A percentile compares a stretch with the other conserved stretches of the same genome.
These are phyloP conservation scores for Strix aluco DNA, from an alignment of 2,113 vertebrate species.

Conservation along the genomic window DNA sequence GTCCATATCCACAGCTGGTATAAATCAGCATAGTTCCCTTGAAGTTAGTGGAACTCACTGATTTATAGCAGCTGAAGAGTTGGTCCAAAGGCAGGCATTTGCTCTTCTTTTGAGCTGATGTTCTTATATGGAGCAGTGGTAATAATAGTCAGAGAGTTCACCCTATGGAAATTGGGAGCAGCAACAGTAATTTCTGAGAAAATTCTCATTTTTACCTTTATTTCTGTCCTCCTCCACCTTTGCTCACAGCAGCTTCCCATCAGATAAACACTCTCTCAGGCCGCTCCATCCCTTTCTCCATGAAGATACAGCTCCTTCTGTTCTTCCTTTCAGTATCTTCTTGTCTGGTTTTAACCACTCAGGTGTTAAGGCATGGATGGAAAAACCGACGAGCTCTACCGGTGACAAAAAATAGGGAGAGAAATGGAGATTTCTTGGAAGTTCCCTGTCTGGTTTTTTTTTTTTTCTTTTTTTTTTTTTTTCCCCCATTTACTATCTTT, in stretches of 20 bases:
- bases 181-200: not conserved
- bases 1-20: not conserved
- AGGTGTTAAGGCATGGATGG: not conserved
- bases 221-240: not conserved
- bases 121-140: not conserved
- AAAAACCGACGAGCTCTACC: not conserved
- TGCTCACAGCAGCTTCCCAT: not conserved
- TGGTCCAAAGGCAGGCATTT: not conserved
- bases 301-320: fast-evolving
- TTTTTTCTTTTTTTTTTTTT: not conserved
- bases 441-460: not conserved
- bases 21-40: not conserved
- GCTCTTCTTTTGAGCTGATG: not conserved
- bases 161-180: not conserved
- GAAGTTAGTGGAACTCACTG: not conserved
- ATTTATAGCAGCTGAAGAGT: not conserved
- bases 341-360: not conserved
- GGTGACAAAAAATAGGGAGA: not conserved
- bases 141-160: not conserved
- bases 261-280: not conserved
- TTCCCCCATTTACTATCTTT: too few relatives aligned
- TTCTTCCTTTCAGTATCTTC: not conserved
- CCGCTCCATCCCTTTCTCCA: not conserved
- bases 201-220: not conserved
- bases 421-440: not conserved